Evolutionary conservation across 2,888 invertebrate genomes (phyloP), one percentile per base, ranked within the genome.

Genomic region (Pherbina coryleti): DNA sequence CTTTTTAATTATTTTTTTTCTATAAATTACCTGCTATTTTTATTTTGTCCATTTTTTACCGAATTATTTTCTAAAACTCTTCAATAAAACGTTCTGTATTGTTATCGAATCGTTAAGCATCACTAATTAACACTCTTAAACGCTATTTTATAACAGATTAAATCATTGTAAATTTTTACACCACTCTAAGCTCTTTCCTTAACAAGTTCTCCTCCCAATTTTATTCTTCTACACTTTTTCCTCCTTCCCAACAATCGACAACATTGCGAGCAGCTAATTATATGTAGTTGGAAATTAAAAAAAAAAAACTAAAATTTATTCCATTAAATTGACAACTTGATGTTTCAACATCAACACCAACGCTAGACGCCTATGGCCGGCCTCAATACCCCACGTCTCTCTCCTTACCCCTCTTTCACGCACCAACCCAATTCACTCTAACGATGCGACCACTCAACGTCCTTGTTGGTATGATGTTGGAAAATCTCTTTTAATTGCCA

Each of bases 401-500:
- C 25, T 5, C 67, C 22, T 11, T 25, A 22, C 0, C 25, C 9
- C 22, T n/a, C 55, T 19, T 34, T 19, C n/a, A 19, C 25, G 1
- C 2, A 25, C n/a, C 25, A 17, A 7, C 44, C 73, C 2, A 62
- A 7, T 64, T 31, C 28, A 8, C 55, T 55, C 80, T 81, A 83
- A 79, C 80, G 25, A 49, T 51, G 44, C 67, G 17, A 34, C 19
- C 64, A 69, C 22, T 66, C 34, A 49, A 19, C 37, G 67, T 28
- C 19, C 55, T 55, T 57, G 70, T 31, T 31, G 37, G 73, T 76
- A 79, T 81, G 81, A 64, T 60, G 37, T 60, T 62, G 37, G 82
- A 82, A 84, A 88, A 87, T 86, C 88, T 85, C 85, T 86, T 87
- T 87, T 86, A 87, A 85, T 88, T 88, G 85, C 85, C 87, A 89